These are phyloP conservation scores for Girardinus metallicus DNA, from an alignment of 2,797 vertebrate species.

Conservation along the genomic window DNA sequence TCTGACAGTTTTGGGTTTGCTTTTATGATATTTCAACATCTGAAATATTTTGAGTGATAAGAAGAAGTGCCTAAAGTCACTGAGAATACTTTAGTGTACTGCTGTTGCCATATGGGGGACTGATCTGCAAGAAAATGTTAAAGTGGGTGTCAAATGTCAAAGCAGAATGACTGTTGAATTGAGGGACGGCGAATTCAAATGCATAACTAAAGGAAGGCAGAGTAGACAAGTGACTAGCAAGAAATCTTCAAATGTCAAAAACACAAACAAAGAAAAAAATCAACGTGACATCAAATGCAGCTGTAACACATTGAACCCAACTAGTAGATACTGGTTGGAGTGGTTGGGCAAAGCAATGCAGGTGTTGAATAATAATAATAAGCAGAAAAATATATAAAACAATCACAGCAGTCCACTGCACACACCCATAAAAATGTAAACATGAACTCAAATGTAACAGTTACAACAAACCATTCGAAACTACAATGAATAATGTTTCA, in stretches of 20 bases:
- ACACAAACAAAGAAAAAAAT: not conserved
- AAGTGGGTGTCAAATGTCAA: not conserved
- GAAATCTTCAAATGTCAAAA: not conserved
- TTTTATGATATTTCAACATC: not conserved
- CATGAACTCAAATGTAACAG: not conserved
- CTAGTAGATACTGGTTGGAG: not conserved
- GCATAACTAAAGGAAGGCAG: not conserved
- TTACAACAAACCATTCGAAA: not conserved
- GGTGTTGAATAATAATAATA: not conserved
- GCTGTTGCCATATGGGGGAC: not conserved
- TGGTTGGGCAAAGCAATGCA: not conserved
- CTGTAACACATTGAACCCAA: not conserved
- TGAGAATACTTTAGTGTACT: not conserved
- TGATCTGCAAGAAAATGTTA: not conserved
- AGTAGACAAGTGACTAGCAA: not conserved
- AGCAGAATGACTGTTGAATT: not conserved
- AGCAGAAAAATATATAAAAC: not conserved
- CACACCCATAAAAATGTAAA: not conserved
- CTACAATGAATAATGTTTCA: not conserved
- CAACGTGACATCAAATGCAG: not conserved
- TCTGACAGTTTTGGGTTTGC: not conserved
- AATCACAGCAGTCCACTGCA: not conserved
- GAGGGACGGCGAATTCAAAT: not conserved
- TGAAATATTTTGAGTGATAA: slow-evolving; percentile 2
- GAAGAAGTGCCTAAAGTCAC: not conserved